Base-by-base conservation (phyloP, 2,888 invertebrate species). In the Meganola albula region DNA sequence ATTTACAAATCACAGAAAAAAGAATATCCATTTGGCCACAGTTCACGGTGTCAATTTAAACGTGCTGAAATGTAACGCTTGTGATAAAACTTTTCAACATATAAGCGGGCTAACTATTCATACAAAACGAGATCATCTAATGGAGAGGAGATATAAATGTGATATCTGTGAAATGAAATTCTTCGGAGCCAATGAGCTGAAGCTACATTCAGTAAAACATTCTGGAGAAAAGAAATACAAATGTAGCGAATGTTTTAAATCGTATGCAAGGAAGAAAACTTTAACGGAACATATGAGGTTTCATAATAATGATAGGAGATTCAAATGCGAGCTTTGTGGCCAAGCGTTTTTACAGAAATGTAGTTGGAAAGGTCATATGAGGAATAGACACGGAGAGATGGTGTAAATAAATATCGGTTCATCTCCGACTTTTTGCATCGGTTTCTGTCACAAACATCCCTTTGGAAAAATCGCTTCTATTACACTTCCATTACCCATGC, bases 71-170 rank as follows among this genome's bases (percentile, higher is more conserved):
- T 79, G 79, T 27, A 57, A 66, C 3, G 68, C 70, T 0, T 79
- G 78, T 34, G 67, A 69, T 2, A 64, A 66, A 20, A 51, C 49
- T 0, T 76, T 72, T 31, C 50, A 53, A 0, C 64, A 50, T 22
- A 62, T 64, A 30, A 57, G 61, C 2, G 55, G 64, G 1, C 45
- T 74, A 9, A 63, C 58, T 1, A 48, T 61, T 1, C 79, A 80
- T 27, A 64, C 64, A 2, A 71, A 69, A 34, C 47, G 69, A n/a
- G 61, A 69, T 4, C 79, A 79, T 18, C 45, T 76, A 12, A 57
- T 74, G 64, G 75, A 75, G 26, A 53, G 65, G 8, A 38, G 50
- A 0, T 67, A 69, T n/a, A 65, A 63, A 27, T 82, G 80, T 28
- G 36, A 56, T 0, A 36, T 54, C 1, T 80, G 80, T 27, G 63